These are phyloP conservation scores for Dryomyza anilis DNA, from an alignment of 2,888 invertebrate species.

Conservation along the genomic window DNA sequence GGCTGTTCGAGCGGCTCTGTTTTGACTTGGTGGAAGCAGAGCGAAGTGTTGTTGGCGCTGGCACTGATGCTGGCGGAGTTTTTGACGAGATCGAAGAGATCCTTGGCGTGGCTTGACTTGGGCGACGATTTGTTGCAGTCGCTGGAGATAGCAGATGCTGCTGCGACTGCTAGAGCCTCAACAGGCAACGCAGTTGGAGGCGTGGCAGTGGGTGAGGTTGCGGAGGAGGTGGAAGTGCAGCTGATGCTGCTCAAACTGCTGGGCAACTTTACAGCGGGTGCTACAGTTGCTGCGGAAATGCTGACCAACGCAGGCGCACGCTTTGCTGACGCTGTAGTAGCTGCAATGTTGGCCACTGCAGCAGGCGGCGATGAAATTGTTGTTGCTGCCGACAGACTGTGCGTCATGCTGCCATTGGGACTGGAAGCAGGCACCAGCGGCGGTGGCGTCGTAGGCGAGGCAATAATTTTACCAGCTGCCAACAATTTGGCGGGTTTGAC, in stretches of 20 bases:
- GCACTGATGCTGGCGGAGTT: constrained; percentile 45
- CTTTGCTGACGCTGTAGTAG: constrained; percentile 25
- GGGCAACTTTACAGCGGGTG: constrained; percentile 13
- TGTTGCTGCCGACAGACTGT: constrained; percentile 36
- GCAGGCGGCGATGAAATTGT: constrained; percentile 20
- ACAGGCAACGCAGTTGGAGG: not conserved
- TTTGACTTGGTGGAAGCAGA: constrained; percentile 49
- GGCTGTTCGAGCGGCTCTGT: constrained; percentile 47
- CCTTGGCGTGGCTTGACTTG: constrained; percentile 35
- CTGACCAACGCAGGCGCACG: constrained; percentile 54
- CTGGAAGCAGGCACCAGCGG: constrained; percentile 49
- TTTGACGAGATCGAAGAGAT: constrained; percentile 57
- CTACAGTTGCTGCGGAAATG: constrained; percentile 45
- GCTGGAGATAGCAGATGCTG: too few relatives aligned
- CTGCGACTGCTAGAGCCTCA: not conserved
- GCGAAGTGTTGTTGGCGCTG: constrained; percentile 15
- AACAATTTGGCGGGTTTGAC: constrained; percentile 42
- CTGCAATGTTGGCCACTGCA: not conserved
- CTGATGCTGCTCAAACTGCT: not conserved
- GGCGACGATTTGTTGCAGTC: not conserved
- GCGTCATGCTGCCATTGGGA: constrained; percentile 20
- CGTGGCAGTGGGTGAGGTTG: constrained; percentile 2
- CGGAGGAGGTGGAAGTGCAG: constrained; percentile 19
- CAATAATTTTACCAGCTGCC: constrained; percentile 45
- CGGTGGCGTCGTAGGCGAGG: constrained; percentile 54